Evolutionary conservation across 2,113 vertebrate genomes (phyloP), one percentile per base, ranked within the genome.

Genomic region (Gambusia holbrooki): DNA sequence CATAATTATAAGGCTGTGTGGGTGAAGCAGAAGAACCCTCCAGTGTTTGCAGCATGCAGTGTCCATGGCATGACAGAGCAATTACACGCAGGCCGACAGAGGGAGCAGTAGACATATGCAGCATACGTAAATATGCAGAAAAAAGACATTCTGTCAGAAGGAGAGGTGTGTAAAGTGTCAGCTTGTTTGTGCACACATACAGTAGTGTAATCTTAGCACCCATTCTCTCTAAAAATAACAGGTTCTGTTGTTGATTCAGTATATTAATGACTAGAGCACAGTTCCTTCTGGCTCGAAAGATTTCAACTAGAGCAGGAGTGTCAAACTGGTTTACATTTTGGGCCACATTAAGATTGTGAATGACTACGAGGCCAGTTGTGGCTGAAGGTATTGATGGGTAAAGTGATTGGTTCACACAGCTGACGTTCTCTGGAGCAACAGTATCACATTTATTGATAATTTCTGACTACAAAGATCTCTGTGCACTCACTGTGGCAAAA

Each of bases 1-100:
- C 74, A 71, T 85, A 84, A 87, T 89, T 83, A 82, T 73, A 83
- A 77, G 66, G 64, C 73, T 42, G 30, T 54, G 66, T 33, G 58
- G 80, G 77, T 66, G 72, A 81, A 79, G 74, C 33, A 71, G 78
- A 69, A 73, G 69, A 80, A 69, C 68, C 73, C 35, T 37, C n/a
- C 35, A 4, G 79, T 75, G 76, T 70, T 69, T 82, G 73, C n/a
- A 54, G 81, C 83, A 30, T 72, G 70, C 78, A 75, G 88, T 72
- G 58, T 73, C 22, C 8, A 7, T 6, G 51, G 51, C 51, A 58
- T 58, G 51, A 68, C 76, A 54, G 69, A 32, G 14, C 40, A 37
- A 80, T 76, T 69, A 78, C 54, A 70, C 69, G 29, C 66, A 76
- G 27, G 29, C 2, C 6, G 54, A 68, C 35, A 29, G 66, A 63